phyloP scores from a whole-genome alignment of 2,113 vertebrate species.

The Mormyrus lacerda region DNA sequence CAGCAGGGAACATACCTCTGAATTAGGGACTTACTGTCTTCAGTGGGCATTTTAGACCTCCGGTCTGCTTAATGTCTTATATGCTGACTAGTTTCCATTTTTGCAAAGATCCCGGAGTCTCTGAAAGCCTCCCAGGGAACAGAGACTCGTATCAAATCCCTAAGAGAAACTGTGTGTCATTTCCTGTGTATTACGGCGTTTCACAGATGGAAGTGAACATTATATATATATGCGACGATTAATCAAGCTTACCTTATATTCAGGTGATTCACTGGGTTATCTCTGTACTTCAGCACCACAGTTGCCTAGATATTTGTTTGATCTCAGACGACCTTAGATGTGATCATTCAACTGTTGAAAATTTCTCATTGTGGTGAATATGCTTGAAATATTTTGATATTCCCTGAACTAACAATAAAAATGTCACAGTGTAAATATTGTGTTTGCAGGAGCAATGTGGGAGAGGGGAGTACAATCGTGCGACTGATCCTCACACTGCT shows the following conservation, averaged over 20 bases:
- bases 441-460: background rate
- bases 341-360: constrained; percentile 4
- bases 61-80: background rate
- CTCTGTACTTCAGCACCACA: background rate
- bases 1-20: background rate
- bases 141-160: background rate
- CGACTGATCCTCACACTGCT: background rate
- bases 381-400: constrained; percentile 12
- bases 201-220: background rate
- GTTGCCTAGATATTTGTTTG: background rate
- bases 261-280: background rate
- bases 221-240: background rate
- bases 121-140: background rate
- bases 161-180: background rate
- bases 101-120: background rate
- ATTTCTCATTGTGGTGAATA: background rate
- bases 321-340: background rate
- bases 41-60: background rate
- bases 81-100: background rate
- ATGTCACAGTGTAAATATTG: background rate
- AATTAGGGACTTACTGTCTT: constrained; percentile 1
- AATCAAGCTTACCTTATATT: background rate
- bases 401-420: constrained; percentile 13
- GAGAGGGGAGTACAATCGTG: too few relatives aligned
- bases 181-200: background rate